These are phyloP conservation scores for Cetoscarus ocellatus DNA, from an alignment of 2,797 vertebrate genomes.

Conservation along the genomic window DNA sequence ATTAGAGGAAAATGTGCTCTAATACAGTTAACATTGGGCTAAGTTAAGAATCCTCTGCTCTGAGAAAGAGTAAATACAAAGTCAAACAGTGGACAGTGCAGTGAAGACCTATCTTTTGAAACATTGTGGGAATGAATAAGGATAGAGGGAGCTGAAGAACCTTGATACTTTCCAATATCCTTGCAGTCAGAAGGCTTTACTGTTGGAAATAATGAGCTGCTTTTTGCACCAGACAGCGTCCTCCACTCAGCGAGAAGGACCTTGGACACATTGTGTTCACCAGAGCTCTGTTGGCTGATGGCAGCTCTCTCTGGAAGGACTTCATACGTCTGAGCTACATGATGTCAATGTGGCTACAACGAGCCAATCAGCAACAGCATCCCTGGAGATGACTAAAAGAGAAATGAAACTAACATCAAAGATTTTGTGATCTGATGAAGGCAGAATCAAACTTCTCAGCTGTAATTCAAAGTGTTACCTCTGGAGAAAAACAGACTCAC, in stretches of 20 bases:
- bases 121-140: not conserved
- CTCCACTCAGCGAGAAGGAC: conserved; percentile 1
- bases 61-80: too few relatives aligned
- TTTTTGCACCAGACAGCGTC: not conserved
- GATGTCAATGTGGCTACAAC: not conserved
- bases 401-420: conserved; percentile 30
- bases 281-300: not conserved
- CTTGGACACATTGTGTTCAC: not conserved
- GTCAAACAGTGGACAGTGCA: not conserved
- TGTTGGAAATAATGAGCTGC: not conserved
- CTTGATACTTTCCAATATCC: too few relatives aligned
- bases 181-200: not conserved
- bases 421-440: conserved; percentile 9
- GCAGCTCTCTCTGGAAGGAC: conserved; percentile 1
- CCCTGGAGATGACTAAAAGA: conserved; percentile 4
- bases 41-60: too few relatives aligned
- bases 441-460: conserved; percentile 32
- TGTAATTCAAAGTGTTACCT: conserved; percentile 42
- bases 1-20: not conserved
- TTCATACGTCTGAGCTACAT: not conserved
- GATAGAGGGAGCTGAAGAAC: not conserved
- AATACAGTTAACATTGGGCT: too few relatives aligned
- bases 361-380: not conserved
- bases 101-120: not conserved
- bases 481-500: conserved; percentile 13